Base-by-base conservation (phyloP, 2,888 invertebrate genomes). In the Venusia cambrica region DNA sequence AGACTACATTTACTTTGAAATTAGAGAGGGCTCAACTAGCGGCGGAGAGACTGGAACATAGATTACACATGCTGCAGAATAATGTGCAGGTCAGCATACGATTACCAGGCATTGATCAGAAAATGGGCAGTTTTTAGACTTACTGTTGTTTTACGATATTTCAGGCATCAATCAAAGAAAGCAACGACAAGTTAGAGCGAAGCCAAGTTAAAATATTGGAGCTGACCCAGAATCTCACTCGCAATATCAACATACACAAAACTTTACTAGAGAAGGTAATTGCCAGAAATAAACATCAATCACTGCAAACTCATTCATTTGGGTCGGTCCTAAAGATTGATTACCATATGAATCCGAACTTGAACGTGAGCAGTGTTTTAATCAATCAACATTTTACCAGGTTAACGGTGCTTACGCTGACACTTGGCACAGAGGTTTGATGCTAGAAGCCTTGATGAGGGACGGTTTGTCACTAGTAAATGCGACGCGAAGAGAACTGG, bases 371-470 rank as follows among this genome's bases (percentile, higher is more conserved):
- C 24, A 27, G n/a, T 38, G 27, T 34, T 39, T 38, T 33, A 38
- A 38, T 38, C 31, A 38, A 35, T 38, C 27, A 38, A 32, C 15
- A 28, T 35, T 43, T 20, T 35, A 40, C 28, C 22, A 92, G 91
- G 89, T 90, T 17, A 88, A 89, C 52, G 91, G 91, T 44, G 90
- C 91, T 57, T 90, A 90, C 58, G 85, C 89, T 17, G 91, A 92
- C 52, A 83, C 91, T 31, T 90, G 90, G 88, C 88, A 88, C 31
- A 80, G 88, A 5, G 81, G 88, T 1, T 62, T 87, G 28, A 65
- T 78, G 14, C 57, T 88, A n/a, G 83, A 88, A 46, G 68, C 76
- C 1, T 62, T 87, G 44, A 75, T 89, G 58, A 76, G 88, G 29
- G 88, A 89, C 63, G 83, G 88, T 0, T 67, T 88, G 39, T 75